Base-by-base conservation (phyloP, 1,140 invertebrate species). In the Zaprionus kolodkinae region DNA sequence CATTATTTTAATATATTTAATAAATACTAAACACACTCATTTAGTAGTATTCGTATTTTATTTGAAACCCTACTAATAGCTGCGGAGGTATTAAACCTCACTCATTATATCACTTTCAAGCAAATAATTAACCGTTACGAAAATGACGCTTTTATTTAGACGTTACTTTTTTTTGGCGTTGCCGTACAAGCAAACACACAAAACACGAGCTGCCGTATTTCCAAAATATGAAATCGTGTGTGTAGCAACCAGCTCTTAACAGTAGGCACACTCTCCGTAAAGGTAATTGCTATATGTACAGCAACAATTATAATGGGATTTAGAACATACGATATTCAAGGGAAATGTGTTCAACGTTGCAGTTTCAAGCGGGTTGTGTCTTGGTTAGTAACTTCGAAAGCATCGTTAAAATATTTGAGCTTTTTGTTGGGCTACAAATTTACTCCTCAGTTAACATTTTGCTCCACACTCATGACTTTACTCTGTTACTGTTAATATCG, bases 251-350 rank as follows among this genome's bases (percentile, higher is more conserved):
- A 11, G 17, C 48, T 43, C 25, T 55, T 12, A 1, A n/a, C 4
- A 7, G n/a, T 4, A 1, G 9, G 7, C 13, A 13, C 13, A 38
- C 12, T 11, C 5, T 25, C 1, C 21, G 1, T 1, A 48, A 69
- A 69, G 30, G 6, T 64, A 6, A 13, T 10, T 56, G 60, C 2
- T 48, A 56, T 11, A n/a, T n/a, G n/a, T n/a, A 35, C 5, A 3
- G 7, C 7, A 35, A 0, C 1, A 35, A 35, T 9, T 45, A 67
- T 30, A 52, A 2, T 11, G 45, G 36, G 15, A 11, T 63, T 69
- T 74, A 57, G 66, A 3, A 27, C 72, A 57, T 57, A 70, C 72
- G 72, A 69, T 74, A 74, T 43, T 13, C 13, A 12, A 30, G 56
- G 36, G 45, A 66, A 73, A 61, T 60, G 11, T n/a, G 6, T 0